A percentile compares a stretch with the other conserved stretches of the same genome.
Conservation (phyloP, 2,113 vertebrate genomes). For the Elgaria multicarinata region DNA sequence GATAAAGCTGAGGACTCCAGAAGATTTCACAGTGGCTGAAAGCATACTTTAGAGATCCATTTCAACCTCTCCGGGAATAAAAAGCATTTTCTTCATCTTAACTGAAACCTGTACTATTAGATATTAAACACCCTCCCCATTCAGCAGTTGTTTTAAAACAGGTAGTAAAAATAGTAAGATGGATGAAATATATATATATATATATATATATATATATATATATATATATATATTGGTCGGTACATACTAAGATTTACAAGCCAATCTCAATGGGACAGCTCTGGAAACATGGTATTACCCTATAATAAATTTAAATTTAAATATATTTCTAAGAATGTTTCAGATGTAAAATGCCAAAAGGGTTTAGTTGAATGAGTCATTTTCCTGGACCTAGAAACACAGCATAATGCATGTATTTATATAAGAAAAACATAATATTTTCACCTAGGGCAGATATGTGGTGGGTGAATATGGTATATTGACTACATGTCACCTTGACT, state of each 20-base stretch:
- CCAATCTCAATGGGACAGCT: background rate
- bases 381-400: background rate
- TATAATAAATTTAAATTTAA: background rate
- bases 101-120: background rate
- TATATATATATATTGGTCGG: no score
- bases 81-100: background rate
- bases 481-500: background rate
- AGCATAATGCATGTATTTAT: constrained; percentile 16
- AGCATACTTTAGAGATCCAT: background rate
- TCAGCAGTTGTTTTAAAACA: background rate
- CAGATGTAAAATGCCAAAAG: constrained; percentile 11
- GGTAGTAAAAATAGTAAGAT: background rate
- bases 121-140: background rate
- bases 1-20: no score
- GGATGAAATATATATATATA: no score
- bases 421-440: constrained; percentile 2
- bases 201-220: no score
- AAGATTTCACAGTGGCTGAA: background rate
- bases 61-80: background rate
- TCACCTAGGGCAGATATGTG: background rate
- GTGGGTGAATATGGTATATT: background rate
- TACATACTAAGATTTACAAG: background rate
- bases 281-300: background rate
- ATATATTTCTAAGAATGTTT: constrained; percentile 16
- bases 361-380: constrained; percentile 9